Percentiles rank a stretch among this genome's conserved stretches.
These are phyloP conservation scores for Nerophis ophidion DNA, from an alignment of 2,113 vertebrate species.

Conservation along the genomic window DNA sequence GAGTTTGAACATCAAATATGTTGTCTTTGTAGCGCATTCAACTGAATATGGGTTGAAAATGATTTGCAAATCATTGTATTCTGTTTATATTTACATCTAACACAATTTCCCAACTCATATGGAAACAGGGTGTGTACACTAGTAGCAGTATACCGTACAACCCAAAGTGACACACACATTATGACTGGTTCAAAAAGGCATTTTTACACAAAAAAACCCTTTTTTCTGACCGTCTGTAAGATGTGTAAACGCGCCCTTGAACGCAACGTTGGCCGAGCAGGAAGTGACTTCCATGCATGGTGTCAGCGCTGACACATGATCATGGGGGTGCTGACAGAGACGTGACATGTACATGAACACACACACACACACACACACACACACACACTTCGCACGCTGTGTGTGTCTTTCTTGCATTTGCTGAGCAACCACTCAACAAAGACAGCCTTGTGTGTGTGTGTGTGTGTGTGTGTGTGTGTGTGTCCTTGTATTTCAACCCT, in stretches of 20 bases:
- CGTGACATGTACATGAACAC: conserved; percentile 34
- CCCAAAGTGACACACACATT: no score
- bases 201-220: background rate
- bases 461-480: conserved; percentile 15
- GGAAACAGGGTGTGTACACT: no score
- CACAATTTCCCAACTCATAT: no score
- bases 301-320: conserved; percentile 44
- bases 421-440: conserved; percentile 60
- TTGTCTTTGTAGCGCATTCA: no score
- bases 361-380: no score
- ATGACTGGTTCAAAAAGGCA: no score
- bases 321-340: conserved; percentile 36
- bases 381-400: conserved; percentile 27
- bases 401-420: conserved; percentile 57
- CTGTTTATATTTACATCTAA: no score
- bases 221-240: background rate
- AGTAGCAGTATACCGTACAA: no score
- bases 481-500: no score
- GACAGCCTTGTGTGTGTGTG: conserved; percentile 58
- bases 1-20: no score
- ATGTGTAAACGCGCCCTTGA: background rate
- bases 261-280: conserved; percentile 18
- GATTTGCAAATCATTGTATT: no score
- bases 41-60: no score
- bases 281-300: conserved; percentile 34